Evolutionary conservation across 2,888 invertebrate genomes (phyloP).

Genomic region (Microchrysa polita): DNA sequence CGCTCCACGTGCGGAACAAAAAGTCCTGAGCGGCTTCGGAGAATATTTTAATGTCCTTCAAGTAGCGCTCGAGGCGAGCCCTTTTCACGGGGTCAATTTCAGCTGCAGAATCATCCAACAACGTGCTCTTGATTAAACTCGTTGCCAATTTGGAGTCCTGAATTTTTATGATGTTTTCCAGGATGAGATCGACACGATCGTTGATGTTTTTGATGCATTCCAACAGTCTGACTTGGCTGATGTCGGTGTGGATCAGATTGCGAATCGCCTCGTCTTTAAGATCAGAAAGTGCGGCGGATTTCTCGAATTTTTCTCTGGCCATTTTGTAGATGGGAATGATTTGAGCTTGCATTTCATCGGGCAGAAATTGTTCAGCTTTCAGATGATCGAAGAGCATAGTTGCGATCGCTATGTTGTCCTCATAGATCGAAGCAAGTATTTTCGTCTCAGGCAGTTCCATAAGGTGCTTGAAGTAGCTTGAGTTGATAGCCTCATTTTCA

Average conservation of each 20-base stretch:
- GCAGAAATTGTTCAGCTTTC: neutral
- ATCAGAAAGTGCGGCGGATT: slow-evolving; percentile 51
- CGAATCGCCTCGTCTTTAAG: slow-evolving; percentile 29
- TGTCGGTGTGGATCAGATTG: slow-evolving; percentile 54
- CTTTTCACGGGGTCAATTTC: slow-evolving; percentile 59
- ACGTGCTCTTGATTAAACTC: slow-evolving; percentile 61
- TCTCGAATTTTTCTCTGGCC: slow-evolving; percentile 39
- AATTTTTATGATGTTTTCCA: slow-evolving; percentile 59
- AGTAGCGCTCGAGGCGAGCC: slow-evolving; percentile 67
- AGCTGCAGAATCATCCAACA: slow-evolving; percentile 66
- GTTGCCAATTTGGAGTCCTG: slow-evolving; percentile 59
- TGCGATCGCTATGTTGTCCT: slow-evolving; percentile 55
- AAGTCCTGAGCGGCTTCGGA: slow-evolving; percentile 70
- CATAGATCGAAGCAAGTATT: slow-evolving; percentile 54
- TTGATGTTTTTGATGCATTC: slow-evolving; percentile 57
- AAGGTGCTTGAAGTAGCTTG: slow-evolving; percentile 54
- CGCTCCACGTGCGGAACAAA: slow-evolving; percentile 70
- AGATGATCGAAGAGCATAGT: slow-evolving; percentile 56
- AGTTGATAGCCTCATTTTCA: slow-evolving; percentile 51
- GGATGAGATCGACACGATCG: slow-evolving; percentile 56
- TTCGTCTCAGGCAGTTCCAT: slow-evolving; percentile 55
- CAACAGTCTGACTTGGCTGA: slow-evolving; percentile 56
- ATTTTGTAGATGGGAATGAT: slow-evolving; percentile 19
- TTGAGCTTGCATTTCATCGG: neutral
- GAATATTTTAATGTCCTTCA: slow-evolving; percentile 72